These are phyloP conservation scores for Syngnathus floridae DNA, from an alignment of 2,113 vertebrate genomes.

Conservation along the genomic window DNA sequence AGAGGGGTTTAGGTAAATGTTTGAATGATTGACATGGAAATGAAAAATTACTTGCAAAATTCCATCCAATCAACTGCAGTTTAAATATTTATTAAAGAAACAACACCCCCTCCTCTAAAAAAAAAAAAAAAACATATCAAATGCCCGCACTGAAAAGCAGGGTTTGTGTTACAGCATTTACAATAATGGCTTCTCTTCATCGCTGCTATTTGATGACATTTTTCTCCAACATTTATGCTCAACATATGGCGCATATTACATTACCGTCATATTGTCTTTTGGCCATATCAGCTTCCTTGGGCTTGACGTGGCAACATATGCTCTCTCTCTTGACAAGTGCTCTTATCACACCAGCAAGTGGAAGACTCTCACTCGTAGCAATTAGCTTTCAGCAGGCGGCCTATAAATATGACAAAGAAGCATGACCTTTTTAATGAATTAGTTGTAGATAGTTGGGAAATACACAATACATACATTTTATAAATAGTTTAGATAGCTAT, in stretches of 20 bases:
- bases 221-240: conserved; percentile 57
- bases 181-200: conserved; percentile 46
- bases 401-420: not conserved
- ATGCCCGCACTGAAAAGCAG: conserved; percentile 48
- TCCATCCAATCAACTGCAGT: conserved; percentile 33
- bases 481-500: not conserved
- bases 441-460: not conserved
- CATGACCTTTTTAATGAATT: not conserved
- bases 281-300: conserved; percentile 53
- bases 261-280: conserved; percentile 63
- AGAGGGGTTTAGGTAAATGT: not conserved
- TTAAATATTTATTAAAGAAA: conserved; percentile 23
- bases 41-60: not conserved
- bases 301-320: conserved; percentile 56
- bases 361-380: conserved; percentile 25
- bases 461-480: not conserved
- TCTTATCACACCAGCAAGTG: conserved; percentile 53
- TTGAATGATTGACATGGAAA: not conserved
- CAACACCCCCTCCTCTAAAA: conserved; percentile 19
- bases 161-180: conserved; percentile 43
- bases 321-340: conserved; percentile 34
- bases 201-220: conserved; percentile 66
- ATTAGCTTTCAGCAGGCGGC: not conserved
- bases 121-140: conserved; percentile 34
- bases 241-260: conserved; percentile 68